A percentile compares a stretch with the other conserved stretches of the same genome.
Conservation (phyloP, 1,140 invertebrate species). For the Drosophila sproati region DNA sequence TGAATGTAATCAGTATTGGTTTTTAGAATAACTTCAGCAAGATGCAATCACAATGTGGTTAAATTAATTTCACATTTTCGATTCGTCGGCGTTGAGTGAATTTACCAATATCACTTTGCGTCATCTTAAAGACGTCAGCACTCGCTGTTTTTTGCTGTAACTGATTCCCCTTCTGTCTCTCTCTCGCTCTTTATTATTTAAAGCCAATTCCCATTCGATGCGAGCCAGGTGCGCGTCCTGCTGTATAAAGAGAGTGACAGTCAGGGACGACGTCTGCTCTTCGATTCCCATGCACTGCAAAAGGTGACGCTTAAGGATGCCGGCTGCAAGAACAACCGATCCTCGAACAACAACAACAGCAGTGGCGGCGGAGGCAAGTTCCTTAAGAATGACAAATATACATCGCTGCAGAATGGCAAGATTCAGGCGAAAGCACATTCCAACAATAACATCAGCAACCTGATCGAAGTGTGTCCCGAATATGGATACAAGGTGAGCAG, state of each 20-base stretch:
- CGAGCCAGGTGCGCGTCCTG: slow-evolving; percentile 90
- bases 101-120: slow-evolving; percentile 24
- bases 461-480: slow-evolving; percentile 80
- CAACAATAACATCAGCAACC: slow-evolving; percentile 62
- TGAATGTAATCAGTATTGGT: background rate
- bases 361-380: slow-evolving; percentile 54
- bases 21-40: background rate
- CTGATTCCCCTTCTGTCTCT: background rate
- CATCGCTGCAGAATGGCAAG: slow-evolving; percentile 68
- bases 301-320: slow-evolving; percentile 84
- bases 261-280: slow-evolving; percentile 91
- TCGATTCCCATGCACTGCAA: slow-evolving; percentile 92
- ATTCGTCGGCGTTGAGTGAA: slow-evolving; percentile 25
- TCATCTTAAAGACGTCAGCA: slow-evolving; percentile 8
- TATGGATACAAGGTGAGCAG: slow-evolving; percentile 77
- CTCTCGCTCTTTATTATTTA: slow-evolving; percentile 16
- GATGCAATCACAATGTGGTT: background rate
- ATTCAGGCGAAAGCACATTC: slow-evolving; percentile 79
- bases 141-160: background rate
- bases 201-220: slow-evolving; percentile 86
- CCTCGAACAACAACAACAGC: slow-evolving; percentile 18
- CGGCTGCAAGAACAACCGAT: slow-evolving; percentile 11
- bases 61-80: slow-evolving; percentile 9
- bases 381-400: slow-evolving; percentile 70
- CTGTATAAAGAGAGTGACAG: slow-evolving; percentile 94